Base-by-base conservation (phyloP, 2,797 vertebrate species). In the Gymnocypris eckloni region DNA sequence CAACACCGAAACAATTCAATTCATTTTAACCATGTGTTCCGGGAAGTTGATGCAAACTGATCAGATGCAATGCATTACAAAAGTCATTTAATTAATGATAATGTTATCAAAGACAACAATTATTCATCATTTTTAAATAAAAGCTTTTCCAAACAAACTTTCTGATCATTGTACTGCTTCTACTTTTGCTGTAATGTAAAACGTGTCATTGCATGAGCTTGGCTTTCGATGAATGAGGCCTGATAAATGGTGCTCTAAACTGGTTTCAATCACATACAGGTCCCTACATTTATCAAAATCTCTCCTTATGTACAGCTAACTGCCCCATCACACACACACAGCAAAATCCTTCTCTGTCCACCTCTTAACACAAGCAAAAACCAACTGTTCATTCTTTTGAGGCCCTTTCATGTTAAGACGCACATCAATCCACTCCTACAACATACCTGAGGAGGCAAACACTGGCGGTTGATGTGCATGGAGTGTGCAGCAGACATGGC, bases 401-500 rank as follows among this genome's bases (percentile, higher is more conserved):
- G 95, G 93, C 93, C 92, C 91, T 93, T 96, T 95, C 93, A 92
- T 95, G 94, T 96, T 95, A 95, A 95, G 94, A 94, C 95, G 95
- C 94, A 95, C 94, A 94, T 95, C 94, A 95, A 95, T 95, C 93
- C 95, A 95, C 95, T 95, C 95, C 95, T 96, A 95, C 94, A 92
- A 92, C 96, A 96, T 95, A 95, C 96, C 96, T 95, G 92, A 95
- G 94, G 93, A 96, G 95, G 94, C 94, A 95, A 96, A 95, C 94
- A 94, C 89, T 93, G 91, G 92, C 92, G 92, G 90, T 90, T 93
- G 93, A 94, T 95, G 93, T 92, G 93, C 89, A 78, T 84, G 83
- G 92, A 92, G 89, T 79, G 85, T 87, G 83, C 86, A 77, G 64
- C 85, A 91, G 95, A 95, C 96, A 93, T 95, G 96, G 95, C 95